Conservation (phyloP, 1,140 invertebrate genomes). For the Batillaria attramentaria region DNA sequence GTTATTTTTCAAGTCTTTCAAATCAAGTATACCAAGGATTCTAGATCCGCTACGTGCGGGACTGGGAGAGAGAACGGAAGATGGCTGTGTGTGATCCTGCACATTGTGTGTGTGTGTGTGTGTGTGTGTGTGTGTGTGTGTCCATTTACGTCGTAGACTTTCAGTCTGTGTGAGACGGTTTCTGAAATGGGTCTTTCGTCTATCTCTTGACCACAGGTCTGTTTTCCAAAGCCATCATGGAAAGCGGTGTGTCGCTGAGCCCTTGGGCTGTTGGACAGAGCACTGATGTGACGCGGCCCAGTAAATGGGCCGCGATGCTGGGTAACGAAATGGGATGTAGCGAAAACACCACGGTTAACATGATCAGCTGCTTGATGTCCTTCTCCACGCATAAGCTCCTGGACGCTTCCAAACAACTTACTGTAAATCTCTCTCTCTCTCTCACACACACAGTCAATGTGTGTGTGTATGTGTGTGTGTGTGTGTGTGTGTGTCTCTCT, state of each 20-base stretch:
- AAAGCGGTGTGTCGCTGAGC: conserved; percentile 30
- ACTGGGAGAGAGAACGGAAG: too few species aligned
- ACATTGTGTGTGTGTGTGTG: too few species aligned
- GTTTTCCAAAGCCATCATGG: conserved; percentile 29
- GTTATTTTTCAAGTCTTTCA: too few species aligned
- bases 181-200: conserved; percentile 28
- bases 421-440: neutral
- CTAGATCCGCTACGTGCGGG: too few species aligned
- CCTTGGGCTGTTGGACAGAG: conserved; percentile 18
- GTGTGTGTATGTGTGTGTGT: neutral
- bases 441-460: too few species aligned
- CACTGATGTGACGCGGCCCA: neutral
- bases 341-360: neutral
- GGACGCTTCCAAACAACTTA: neutral
- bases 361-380: conserved; percentile 6
- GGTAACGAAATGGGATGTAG: neutral
- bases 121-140: neutral
- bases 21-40: too few species aligned
- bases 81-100: too few species aligned
- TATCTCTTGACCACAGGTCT: conserved; percentile 46
- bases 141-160: neutral
- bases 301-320: neutral
- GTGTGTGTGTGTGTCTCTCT: neutral
- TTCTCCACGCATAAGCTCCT: neutral
- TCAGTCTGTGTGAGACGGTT: neutral